Evolutionary conservation across 2,888 invertebrate genomes (phyloP), one percentile per base, ranked within the genome.

Genomic region (Sarcophaga variegata): DNA sequence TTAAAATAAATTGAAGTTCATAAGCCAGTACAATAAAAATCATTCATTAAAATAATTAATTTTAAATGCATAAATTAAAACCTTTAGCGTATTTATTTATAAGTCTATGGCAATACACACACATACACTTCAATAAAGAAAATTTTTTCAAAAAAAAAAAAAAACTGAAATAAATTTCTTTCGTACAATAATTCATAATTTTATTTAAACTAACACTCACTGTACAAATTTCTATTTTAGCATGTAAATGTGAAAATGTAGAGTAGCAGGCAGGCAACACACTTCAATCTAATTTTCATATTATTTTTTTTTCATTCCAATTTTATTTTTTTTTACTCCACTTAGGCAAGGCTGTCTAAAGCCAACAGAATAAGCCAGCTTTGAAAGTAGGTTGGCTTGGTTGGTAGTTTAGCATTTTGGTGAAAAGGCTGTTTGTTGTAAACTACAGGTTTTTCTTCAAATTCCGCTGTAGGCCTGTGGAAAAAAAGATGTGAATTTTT

Each of bases 201-300:
- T 47, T 64, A 17, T 37, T 66, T 72, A 37, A 37, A 37, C 37
- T 37, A 37, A 37, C 37, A 37, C 37, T 8, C 37, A 37, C 37
- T 11, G 17, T 20, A 37, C 0, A 64, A 14, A 82, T 10, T 6
- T 25, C n/a, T n/a, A 66, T 37, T 60, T 47, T 25, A 25, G 60
- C 70, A 70, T 12, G 27, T 54, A 67, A 72, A 70, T 59, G 17
- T 49, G 8, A 17, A 54, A 78, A 49, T 66, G 67, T 64, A 47
- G 70, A 81, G 54, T 70, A 76, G 62, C 67, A 78, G 67, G 59
- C 64, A 79, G 67, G 69, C 64, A 79, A 25, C 59, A 81, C 74
- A 77, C 81, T 81, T 81, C 83, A 83, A 81, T 83, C 86, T 86
- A 86, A 86, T 86, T 86, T 86, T 81, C 83, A 83, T 81, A 86